These are phyloP conservation scores for Sebastiscus tertius DNA, from an alignment of 2,797 vertebrate genomes.

Conservation along the genomic window DNA sequence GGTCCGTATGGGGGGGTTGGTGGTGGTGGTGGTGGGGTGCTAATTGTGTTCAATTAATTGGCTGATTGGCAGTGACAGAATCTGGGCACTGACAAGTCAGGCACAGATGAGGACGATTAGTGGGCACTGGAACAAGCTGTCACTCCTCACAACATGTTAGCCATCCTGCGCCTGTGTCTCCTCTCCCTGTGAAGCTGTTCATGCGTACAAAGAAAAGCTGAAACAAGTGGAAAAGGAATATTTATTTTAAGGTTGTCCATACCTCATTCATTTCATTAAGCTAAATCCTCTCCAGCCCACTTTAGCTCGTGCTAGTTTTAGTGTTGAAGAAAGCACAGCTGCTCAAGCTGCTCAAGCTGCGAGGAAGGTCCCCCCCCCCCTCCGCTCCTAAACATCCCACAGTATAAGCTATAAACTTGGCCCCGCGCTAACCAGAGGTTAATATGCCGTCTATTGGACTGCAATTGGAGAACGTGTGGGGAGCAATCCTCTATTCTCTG, in stretches of 20 bases:
- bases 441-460: slow-evolving; percentile 85
- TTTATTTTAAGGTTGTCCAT: slow-evolving; percentile 38
- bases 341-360: slow-evolving; percentile 63
- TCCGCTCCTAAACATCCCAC: slow-evolving; percentile 70
- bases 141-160: slow-evolving; percentile 88
- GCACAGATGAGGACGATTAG: slow-evolving; percentile 90
- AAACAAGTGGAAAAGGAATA: slow-evolving; percentile 33
- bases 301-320: slow-evolving; percentile 24
- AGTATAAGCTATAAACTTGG: slow-evolving; percentile 67
- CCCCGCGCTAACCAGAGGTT: slow-evolving; percentile 82
- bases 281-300: slow-evolving; percentile 17
- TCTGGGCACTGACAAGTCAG: slow-evolving; percentile 90
- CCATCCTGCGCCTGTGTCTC: slow-evolving; percentile 28
- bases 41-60: slow-evolving; percentile 91
- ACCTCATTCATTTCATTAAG: slow-evolving; percentile 18
- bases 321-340: slow-evolving; percentile 64
- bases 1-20: slow-evolving; percentile 41
- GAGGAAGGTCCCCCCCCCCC: slow-evolving; percentile 39
- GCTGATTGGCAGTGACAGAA: slow-evolving; percentile 93
- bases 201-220: slow-evolving; percentile 35
- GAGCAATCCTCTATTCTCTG: slow-evolving; percentile 85
- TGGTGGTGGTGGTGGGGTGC: slow-evolving; percentile 54
- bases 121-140: slow-evolving; percentile 91
- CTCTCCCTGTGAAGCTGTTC: slow-evolving; percentile 15
- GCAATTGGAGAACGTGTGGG: slow-evolving; percentile 82